Conservation (phyloP, 1,140 invertebrate genomes). For the Adoxophyes honmai region DNA sequence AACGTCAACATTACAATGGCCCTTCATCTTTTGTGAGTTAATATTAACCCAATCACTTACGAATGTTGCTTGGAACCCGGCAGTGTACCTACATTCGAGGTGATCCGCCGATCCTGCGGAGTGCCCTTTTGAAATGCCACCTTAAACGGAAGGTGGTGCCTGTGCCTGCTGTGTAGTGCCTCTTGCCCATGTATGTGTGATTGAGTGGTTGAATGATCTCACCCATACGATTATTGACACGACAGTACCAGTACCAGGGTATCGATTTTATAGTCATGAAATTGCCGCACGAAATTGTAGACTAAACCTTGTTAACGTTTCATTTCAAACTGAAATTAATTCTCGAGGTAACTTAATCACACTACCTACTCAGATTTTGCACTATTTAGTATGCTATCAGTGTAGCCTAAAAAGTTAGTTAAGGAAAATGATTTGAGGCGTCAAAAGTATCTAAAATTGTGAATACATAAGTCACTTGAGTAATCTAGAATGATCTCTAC, state of each 20-base stretch:
- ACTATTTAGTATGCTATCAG: too few species aligned
- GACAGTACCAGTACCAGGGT: neutral
- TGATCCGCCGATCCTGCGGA: constrained; percentile 32
- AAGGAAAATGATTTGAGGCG: too few species aligned
- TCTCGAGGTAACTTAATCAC: too few species aligned
- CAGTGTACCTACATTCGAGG: constrained; percentile 50
- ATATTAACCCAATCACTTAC: constrained; percentile 39
- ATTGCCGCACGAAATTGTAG: too few species aligned
- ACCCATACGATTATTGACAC: constrained; percentile 17
- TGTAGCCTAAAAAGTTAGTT: too few species aligned
- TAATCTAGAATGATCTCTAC: too few species aligned
- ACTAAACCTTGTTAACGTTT: too few species aligned
- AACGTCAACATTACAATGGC: constrained; percentile 30
- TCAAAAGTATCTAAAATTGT: too few species aligned
- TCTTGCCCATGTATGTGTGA: constrained; percentile 12
- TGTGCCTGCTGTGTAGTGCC: neutral
- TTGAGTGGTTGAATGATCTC: constrained; percentile 26
- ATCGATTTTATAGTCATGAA: too few species aligned
- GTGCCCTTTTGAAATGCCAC: constrained; percentile 51
- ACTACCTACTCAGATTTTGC: too few species aligned
- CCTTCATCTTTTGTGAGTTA: constrained; percentile 29
- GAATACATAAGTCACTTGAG: too few species aligned
- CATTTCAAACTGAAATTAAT: too few species aligned
- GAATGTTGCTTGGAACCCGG: constrained; percentile 42
- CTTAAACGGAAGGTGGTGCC: constrained; percentile 39